Evolutionary conservation across 2,797 vertebrate species (phyloP), one percentile per base, ranked within the genome.

Genomic region (Clarias fuscus): DNA sequence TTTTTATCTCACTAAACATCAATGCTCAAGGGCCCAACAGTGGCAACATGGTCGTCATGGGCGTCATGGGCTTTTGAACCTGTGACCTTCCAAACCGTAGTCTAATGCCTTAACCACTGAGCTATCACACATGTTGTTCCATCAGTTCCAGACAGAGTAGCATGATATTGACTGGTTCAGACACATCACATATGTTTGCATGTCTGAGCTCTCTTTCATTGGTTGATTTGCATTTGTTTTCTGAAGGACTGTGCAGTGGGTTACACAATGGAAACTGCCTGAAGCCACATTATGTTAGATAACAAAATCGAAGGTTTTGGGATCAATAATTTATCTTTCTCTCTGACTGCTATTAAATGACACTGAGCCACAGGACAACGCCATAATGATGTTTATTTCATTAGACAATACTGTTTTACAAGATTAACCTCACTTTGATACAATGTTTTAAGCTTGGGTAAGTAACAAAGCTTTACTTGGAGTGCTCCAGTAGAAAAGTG

Each of bases 261-360:
- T 68, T 84, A 85, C 83, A 79, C 64, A 86, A 81, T 90, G 89
- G 82, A 91, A 91, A 91, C 84, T 70, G 88, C 86, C 85, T 72
- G 59, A 82, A 86, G 88, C 88, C 84, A 86, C 85, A 88, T 90
- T 90, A 89, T n/a, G 64, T 91, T 89, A 88, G 85, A 88, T 91
- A 91, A 91, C 85, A 20, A 82, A 89, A 88, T 92, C 86, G 90
- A 86, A 88, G 67, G 82, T 83, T 82, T 88, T 61, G 7, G 76
- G 85, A 90, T 91, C 89, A 89, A 90, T 90, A 88, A 88, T 83
- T 71, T 65, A 82, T 64, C 15, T 76, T 40, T 73, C 14, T 72
- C 82, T 81, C 56, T 82, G 53, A 76, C 5, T 68, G 17, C 70
- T 56, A 79, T 86, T 83, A 83, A 37, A 86, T 79, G 48, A 43